A percentile compares a stretch with the other conserved stretches of the same genome.
These are phyloP conservation scores for Aricia artaxerxes DNA, from an alignment of 2,888 invertebrate genomes.

Conservation along the genomic window DNA sequence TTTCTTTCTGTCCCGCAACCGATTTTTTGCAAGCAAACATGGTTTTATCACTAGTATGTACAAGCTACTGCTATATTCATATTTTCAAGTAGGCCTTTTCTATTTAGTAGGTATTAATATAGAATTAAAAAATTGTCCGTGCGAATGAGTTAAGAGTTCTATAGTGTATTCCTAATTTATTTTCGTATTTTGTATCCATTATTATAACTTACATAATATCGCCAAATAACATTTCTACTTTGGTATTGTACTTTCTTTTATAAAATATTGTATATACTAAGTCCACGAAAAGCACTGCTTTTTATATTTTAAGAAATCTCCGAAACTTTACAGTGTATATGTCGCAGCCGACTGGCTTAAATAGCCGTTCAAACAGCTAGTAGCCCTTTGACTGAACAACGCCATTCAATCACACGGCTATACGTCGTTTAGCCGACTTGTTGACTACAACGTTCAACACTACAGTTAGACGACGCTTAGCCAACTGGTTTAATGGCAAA, in stretches of 20 bases:
- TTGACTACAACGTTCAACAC: too few relatives aligned
- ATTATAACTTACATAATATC: background rate
- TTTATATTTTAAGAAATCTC: background rate
- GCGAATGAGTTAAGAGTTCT: background rate
- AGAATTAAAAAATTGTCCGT: background rate
- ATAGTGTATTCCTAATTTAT: background rate
- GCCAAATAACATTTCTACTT: conserved; percentile 5
- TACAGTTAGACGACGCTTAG: too few relatives aligned
- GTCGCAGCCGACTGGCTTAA: too few relatives aligned
- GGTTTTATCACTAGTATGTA: background rate
- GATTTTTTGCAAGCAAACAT: too few relatives aligned
- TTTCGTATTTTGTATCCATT: background rate
- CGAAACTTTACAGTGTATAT: background rate
- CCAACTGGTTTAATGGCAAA: too few relatives aligned
- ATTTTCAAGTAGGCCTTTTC: too few relatives aligned
- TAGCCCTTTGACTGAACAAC: too few relatives aligned
- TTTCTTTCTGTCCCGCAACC: too few relatives aligned
- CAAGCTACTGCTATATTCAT: background rate
- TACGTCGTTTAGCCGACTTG: too few relatives aligned
- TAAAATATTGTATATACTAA: background rate
- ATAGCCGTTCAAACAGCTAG: too few relatives aligned
- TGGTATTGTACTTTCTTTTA: conserved; percentile 11
- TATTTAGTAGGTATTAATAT: too few relatives aligned
- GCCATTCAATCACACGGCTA: too few relatives aligned
- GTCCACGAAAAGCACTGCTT: background rate